phyloP scores from a whole-genome alignment of 1,140 invertebrate species.

The Orussus abietinus region DNA sequence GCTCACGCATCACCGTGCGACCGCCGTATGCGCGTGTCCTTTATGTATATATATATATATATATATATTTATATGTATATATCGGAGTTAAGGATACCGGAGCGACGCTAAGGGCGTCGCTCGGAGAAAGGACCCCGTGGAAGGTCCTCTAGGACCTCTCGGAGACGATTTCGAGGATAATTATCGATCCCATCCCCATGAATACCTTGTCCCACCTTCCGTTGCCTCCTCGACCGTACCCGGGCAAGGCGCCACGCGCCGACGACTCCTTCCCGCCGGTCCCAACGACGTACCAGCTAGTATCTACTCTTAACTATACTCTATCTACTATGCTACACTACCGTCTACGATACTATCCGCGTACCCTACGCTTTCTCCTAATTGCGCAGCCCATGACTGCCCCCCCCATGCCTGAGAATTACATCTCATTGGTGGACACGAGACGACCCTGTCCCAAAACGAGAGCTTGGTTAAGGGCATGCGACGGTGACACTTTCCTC shows the following conservation, averaged over 20 bases:
- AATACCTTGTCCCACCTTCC: background rate
- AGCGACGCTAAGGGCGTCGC: slow-evolving; percentile 5
- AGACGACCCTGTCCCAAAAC: too few relatives aligned
- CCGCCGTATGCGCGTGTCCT: slow-evolving; percentile 13
- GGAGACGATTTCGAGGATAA: background rate
- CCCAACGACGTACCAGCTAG: slow-evolving; percentile 20
- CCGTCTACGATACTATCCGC: slow-evolving; percentile 19
- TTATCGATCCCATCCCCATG: background rate
- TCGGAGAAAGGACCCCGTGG: slow-evolving; percentile 1
- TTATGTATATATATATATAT: slow-evolving; percentile 18
- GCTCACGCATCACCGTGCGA: too few relatives aligned
- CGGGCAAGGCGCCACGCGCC: slow-evolving; percentile 16
- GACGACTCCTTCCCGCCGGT: slow-evolving; percentile 24
- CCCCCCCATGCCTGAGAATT: too few relatives aligned
- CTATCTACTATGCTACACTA: slow-evolving; percentile 18
- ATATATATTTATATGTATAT: slow-evolving; percentile 15
- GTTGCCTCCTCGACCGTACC: background rate
- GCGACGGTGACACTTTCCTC: too few relatives aligned
- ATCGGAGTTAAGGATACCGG: slow-evolving; percentile 3
- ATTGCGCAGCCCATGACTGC: slow-evolving; percentile 22
- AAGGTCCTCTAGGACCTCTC: too few relatives aligned
- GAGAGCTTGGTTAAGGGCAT: too few relatives aligned
- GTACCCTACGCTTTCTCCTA: slow-evolving; percentile 21
- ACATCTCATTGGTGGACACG: too few relatives aligned
- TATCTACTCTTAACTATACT: slow-evolving; percentile 18